Evolutionary conservation across 2,113 vertebrate genomes (phyloP), one percentile per base, ranked within the genome.

Genomic region (Tautogolabrus adspersus): DNA sequence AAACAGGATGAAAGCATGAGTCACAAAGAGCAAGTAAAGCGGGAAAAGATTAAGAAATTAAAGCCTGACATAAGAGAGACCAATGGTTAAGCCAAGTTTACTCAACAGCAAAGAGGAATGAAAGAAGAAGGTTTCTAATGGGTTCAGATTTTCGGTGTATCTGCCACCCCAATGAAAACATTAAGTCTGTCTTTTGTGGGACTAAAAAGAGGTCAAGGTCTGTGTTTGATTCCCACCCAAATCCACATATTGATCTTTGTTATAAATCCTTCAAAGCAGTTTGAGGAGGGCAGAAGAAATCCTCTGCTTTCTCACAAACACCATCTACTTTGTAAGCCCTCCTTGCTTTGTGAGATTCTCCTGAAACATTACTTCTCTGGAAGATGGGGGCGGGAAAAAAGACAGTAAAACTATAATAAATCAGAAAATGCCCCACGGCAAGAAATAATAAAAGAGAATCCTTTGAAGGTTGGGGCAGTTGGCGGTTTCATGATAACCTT

Each of bases 401-500:
- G 66, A 81, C 57, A 81, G 75, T 84, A 78, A 84, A 61, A 77
- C 62, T 71, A 1, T 64, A 75, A 75, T 86, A 89, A 87, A 87
- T 85, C 66, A 81, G 62, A 86, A 42, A 85, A 52, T 51, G 38
- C 56, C 74, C 73, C 12, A 77, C 38, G 51, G 66, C 59, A 79
- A 18, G 55, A 79, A 73, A 68, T 75, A 37, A 66, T 70, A 65
- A 66, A 26, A 59, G 73, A 56, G 18, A 59, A 22, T 79, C 60
- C 66, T 86, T 91, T 93, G 79, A 93, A 88, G 91, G 70, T 66
- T 58, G 26, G 44, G 62, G 57, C 76, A 75, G 77, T 92, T 88
- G 85, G 70, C 52, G 66, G 70, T 69, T 79, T 70, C 63, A 22
- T 87, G 92, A 94, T 94, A 93, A 94, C 93, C 94, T 93, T 82